Conservation (phyloP, 2,888 invertebrate species). For the Leuctra nigra region DNA sequence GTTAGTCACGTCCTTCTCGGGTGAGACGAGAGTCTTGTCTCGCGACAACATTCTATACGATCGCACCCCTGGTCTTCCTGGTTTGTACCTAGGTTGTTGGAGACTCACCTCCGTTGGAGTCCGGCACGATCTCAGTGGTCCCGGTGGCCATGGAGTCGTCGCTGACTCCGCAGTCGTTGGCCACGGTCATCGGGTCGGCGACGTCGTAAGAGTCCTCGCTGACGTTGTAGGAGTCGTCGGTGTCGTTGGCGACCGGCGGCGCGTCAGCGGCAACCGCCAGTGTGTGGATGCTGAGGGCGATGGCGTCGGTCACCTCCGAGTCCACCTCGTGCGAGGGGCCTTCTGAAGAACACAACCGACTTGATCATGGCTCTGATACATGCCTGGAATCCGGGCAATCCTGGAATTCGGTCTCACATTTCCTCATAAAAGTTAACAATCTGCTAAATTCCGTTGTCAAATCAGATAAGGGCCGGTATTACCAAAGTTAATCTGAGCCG, state of each 20-base stretch:
- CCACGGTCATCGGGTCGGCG: not conserved
- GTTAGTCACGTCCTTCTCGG: too few species aligned
- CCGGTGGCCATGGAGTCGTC: slow-evolving; percentile 4
- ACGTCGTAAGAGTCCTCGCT: not conserved
- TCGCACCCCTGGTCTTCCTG: not conserved
- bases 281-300: not conserved
- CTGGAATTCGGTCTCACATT: too few species aligned
- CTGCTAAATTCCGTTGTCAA: too few species aligned
- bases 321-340: not conserved
- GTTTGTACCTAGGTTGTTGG: too few species aligned
- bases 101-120: not conserved
- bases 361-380: too few species aligned
- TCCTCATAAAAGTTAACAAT: too few species aligned
- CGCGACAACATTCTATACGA: not conserved
- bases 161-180: not conserved
- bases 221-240: slow-evolving; percentile 4
- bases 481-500: too few species aligned
- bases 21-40: not conserved
- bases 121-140: slow-evolving; percentile 1
- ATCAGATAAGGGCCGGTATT: too few species aligned
- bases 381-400: too few species aligned
- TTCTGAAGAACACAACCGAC: too few species aligned
- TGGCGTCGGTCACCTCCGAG: not conserved
- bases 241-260: not conserved
- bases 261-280: not conserved